phyloP scores from a whole-genome alignment of 2,888 invertebrate species.

The Dasypogon diadema region DNA sequence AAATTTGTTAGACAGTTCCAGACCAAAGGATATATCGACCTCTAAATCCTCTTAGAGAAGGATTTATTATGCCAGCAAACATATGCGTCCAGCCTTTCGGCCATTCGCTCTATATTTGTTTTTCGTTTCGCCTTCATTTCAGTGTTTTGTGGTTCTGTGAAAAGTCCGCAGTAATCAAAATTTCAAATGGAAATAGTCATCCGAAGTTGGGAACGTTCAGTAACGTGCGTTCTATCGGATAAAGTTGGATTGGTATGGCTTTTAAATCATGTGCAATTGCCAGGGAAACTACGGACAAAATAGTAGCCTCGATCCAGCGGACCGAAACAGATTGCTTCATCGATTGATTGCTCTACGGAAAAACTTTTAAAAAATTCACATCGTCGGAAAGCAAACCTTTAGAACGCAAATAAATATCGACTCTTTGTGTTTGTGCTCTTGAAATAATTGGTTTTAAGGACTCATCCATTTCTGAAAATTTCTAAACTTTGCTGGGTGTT shows the following conservation, averaged over 20 bases:
- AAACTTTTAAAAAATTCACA: not conserved
- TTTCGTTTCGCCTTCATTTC: slow-evolving; percentile 38
- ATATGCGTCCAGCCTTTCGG: slow-evolving; percentile 44
- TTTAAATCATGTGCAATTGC: slow-evolving; percentile 42
- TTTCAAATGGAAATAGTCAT: slow-evolving; percentile 41
- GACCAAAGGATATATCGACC: slow-evolving; percentile 16
- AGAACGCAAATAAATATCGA: not conserved
- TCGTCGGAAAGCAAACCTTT: not conserved
- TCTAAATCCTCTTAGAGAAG: slow-evolving; percentile 51
- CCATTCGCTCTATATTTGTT: slow-evolving; percentile 43
- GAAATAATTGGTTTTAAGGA: not conserved
- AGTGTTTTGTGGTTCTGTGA: slow-evolving; percentile 20
- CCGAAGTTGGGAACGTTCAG: slow-evolving; percentile 1
- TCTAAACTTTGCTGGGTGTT: no score
- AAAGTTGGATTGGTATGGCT: slow-evolving; percentile 4
- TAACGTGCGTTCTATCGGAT: not conserved
- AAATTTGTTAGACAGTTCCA: slow-evolving; percentile 14
- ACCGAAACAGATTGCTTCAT: slow-evolving; percentile 45
- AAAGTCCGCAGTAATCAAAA: slow-evolving; percentile 53
- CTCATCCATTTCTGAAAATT: not conserved
- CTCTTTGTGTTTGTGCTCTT: not conserved
- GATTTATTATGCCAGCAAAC: slow-evolving; percentile 48
- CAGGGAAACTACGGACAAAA: slow-evolving; percentile 18
- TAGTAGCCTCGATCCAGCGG: slow-evolving; percentile 30
- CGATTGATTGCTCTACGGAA: slow-evolving; percentile 40